Percentiles rank a stretch among this genome's conserved stretches.
phyloP scores from a whole-genome alignment of 1,140 invertebrate species.

The Laodelphax striatellus region DNA sequence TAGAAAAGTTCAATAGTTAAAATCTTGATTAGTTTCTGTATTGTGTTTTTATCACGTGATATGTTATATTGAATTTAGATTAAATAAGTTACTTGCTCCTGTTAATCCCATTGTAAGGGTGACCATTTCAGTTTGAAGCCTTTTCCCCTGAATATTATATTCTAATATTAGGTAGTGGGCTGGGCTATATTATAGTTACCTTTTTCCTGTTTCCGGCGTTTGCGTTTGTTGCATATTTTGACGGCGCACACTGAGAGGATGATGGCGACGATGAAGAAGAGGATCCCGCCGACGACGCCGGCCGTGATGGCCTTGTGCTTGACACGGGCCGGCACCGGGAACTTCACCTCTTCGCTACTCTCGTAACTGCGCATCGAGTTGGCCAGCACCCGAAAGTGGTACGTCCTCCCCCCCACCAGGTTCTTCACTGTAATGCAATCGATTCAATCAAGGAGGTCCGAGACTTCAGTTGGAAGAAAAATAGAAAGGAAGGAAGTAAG shows the following conservation, averaged over 20 bases:
- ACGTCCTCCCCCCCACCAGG: slow-evolving; percentile 75
- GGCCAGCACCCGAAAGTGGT: slow-evolving; percentile 80
- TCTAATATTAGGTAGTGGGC: no score
- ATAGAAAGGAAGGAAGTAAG: no score
- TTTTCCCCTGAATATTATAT: no score
- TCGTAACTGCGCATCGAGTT: slow-evolving; percentile 72
- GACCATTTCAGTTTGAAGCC: no score
- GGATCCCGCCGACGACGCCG: slow-evolving; percentile 83
- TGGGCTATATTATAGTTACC: slow-evolving; percentile 42
- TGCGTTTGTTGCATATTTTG: slow-evolving; percentile 93
- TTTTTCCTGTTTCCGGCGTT: slow-evolving; percentile 93
- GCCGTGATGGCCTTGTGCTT: slow-evolving; percentile 89
- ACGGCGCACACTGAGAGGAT: slow-evolving; percentile 91
- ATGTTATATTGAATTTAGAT: no score
- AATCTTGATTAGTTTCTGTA: no score
- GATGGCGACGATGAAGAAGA: slow-evolving; percentile 93
- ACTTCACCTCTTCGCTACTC: slow-evolving; percentile 73
- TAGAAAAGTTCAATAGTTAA: no score
- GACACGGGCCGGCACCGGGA: slow-evolving; percentile 72
- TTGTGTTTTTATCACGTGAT: no score
- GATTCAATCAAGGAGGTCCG: no score
- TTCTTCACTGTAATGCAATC: slow-evolving; percentile 62
- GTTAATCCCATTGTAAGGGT: no score
- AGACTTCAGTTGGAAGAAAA: no score
- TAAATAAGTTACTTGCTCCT: no score